A percentile compares a stretch with the other conserved stretches of the same genome.
These are phyloP conservation scores for Drosophila diplacantha DNA, from an alignment of 2,888 invertebrate species.

Conservation along the genomic window DNA sequence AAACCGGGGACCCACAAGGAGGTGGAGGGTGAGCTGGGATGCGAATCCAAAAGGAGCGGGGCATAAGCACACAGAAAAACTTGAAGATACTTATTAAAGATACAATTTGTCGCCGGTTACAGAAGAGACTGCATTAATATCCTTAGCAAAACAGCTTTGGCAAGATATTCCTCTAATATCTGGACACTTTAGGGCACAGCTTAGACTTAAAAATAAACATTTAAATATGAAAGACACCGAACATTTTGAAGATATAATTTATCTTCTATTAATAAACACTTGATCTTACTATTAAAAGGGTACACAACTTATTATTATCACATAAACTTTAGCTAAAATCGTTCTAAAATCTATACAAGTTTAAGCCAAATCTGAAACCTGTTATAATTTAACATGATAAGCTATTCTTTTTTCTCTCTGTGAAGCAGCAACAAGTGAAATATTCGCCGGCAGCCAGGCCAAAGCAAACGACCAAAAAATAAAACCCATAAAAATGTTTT, in stretches of 20 bases:
- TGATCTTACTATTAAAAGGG: too few relatives aligned
- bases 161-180: too few relatives aligned
- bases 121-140: not conserved
- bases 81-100: not conserved
- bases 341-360: not conserved
- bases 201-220: not conserved
- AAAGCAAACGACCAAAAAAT: slow-evolving; percentile 37
- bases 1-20: too few relatives aligned
- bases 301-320: not conserved
- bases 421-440: slow-evolving; percentile 62
- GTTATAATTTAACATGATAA: not conserved
- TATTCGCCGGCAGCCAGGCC: slow-evolving; percentile 29
- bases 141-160: not conserved
- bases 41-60: slow-evolving; percentile 12
- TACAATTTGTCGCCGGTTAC: not conserved
- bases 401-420: not conserved
- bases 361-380: too few relatives aligned
- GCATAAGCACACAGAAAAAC: slow-evolving; percentile 12
- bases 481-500: slow-evolving; percentile 46
- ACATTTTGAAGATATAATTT: not conserved
- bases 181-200: fast-evolving
- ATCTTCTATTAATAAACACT: not conserved
- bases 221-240: not conserved
- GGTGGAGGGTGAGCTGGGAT: too few relatives aligned
- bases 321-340: not conserved